Percentiles rank a stretch among this genome's conserved stretches.
These are phyloP conservation scores for Andrena haemorrhoa DNA, from an alignment of 2,888 invertebrate genomes.

Conservation along the genomic window DNA sequence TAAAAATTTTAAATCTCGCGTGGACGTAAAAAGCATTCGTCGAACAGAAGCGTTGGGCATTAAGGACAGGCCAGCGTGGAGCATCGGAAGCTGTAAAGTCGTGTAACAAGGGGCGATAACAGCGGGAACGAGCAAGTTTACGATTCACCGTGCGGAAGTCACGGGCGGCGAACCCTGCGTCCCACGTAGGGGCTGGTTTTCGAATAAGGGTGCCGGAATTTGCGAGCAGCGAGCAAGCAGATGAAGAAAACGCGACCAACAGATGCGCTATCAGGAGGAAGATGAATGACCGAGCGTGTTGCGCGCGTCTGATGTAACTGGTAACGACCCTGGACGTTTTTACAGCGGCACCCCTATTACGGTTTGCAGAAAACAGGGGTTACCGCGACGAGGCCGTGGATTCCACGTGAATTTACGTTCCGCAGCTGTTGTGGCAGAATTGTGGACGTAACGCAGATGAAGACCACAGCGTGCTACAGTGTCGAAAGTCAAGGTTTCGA, in stretches of 20 bases:
- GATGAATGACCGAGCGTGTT: conserved; percentile 55
- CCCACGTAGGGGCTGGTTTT: background rate
- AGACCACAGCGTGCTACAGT: too few relatives aligned
- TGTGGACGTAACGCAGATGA: background rate
- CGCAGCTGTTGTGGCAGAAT: conserved; percentile 3
- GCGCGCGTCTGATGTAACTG: conserved; percentile 47
- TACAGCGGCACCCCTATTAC: conserved; percentile 49
- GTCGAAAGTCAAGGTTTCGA: too few relatives aligned
- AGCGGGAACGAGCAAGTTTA: conserved; percentile 49
- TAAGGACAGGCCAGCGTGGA: conserved; percentile 26
- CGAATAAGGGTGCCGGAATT: conserved; percentile 50
- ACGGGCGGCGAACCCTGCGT: background rate
- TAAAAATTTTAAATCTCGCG: conserved; percentile 55
- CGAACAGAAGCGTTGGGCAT: conserved; percentile 14
- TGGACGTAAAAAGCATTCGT: background rate
- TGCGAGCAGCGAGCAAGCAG: conserved; percentile 22
- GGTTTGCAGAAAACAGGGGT: conserved; percentile 7
- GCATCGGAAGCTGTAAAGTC: conserved; percentile 54
- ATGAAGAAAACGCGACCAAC: background rate
- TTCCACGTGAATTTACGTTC: background rate
- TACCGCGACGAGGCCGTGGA: conserved; percentile 6
- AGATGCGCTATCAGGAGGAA: conserved; percentile 39
- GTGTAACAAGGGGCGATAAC: conserved; percentile 55
- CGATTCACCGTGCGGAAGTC: conserved; percentile 42
- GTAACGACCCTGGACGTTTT: conserved; percentile 59